Conservation (phyloP, 2,888 invertebrate genomes). For the Anoncus sp. region DNA sequence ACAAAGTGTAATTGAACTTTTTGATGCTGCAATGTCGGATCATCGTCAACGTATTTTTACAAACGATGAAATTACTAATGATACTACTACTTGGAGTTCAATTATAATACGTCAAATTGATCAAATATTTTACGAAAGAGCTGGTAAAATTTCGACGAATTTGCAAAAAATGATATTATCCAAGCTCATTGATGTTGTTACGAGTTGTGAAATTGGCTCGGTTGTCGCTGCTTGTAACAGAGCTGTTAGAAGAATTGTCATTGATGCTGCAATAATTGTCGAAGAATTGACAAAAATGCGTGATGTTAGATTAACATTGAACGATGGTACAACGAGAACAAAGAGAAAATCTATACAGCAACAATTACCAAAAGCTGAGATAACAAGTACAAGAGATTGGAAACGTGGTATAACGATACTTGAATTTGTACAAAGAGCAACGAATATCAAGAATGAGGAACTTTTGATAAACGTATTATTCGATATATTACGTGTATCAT, state of each 20-base stretch:
- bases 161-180: slow-evolving; percentile 74
- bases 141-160: slow-evolving; percentile 65
- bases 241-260: slow-evolving; percentile 87
- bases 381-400: slow-evolving; percentile 89
- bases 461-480: slow-evolving; percentile 90
- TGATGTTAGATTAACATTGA: slow-evolving; percentile 72
- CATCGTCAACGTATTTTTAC: slow-evolving; percentile 83
- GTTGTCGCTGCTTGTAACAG: slow-evolving; percentile 85
- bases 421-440: slow-evolving; percentile 94
- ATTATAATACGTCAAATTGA: slow-evolving; percentile 86
- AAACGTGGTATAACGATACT: slow-evolving; percentile 91
- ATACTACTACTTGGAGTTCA: slow-evolving; percentile 81
- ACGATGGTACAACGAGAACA: background rate
- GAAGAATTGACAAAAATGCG: slow-evolving; percentile 87
- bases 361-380: slow-evolving; percentile 85
- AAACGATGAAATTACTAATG: slow-evolving; percentile 73
- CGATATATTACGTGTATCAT: slow-evolving; percentile 90
- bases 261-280: slow-evolving; percentile 87
- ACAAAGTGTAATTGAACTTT: slow-evolving; percentile 85
- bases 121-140: slow-evolving; percentile 84
- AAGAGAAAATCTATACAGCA: slow-evolving; percentile 75
- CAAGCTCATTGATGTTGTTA: slow-evolving; percentile 78
- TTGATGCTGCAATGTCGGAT: slow-evolving; percentile 85
- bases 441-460: slow-evolving; percentile 89
- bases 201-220: slow-evolving; percentile 75